Base-by-base conservation (phyloP, 23 tunicate species). In the Ascidia mentula region DNA sequence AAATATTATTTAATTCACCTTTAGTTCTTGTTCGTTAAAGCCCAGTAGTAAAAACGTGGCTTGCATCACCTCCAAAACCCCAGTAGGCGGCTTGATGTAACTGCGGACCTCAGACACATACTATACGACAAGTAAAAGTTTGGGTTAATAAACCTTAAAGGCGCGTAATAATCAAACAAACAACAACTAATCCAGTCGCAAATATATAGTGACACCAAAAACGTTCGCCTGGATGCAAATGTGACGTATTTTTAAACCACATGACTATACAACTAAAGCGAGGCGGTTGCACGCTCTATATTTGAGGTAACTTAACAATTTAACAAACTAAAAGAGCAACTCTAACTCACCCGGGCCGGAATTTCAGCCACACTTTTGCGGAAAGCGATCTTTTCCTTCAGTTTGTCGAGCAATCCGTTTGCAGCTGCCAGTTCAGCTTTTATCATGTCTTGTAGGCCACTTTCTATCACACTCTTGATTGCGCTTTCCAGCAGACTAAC, bases 101-200 rank as follows among this genome's bases (percentile, higher is more conserved):
- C 89, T 85, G 32, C 89, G 80, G 31, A 85, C 82, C 72, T 85
- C 89, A 31, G 89, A 85, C 32, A 85, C 80, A 26, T 77, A 77
- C 80, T 77, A 37, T 30, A 26, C n/a, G n/a, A n/a, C n/a, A n/a
- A n/a, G n/a, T n/a, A n/a, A n/a, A n/a, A n/a, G n/a, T n/a, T n/a
- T n/a, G n/a, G n/a, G n/a, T n/a, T n/a, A n/a, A n/a, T n/a, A n/a
- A n/a, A n/a, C n/a, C n/a, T n/a, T n/a, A n/a, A n/a, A n/a, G n/a
- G n/a, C n/a, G n/a, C n/a, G n/a, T n/a, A n/a, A n/a, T n/a, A n/a
- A n/a, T n/a, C n/a, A n/a, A n/a, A n/a, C n/a, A n/a, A n/a, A n/a
- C n/a, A n/a, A n/a, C n/a, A n/a, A n/a, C n/a, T n/a, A n/a, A n/a
- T n/a, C n/a, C n/a, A n/a, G n/a, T n/a, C n/a, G n/a, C n/a, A n/a